Conservation (phyloP, 1,140 invertebrate species). For the Maconellicoccus hirsutus region DNA sequence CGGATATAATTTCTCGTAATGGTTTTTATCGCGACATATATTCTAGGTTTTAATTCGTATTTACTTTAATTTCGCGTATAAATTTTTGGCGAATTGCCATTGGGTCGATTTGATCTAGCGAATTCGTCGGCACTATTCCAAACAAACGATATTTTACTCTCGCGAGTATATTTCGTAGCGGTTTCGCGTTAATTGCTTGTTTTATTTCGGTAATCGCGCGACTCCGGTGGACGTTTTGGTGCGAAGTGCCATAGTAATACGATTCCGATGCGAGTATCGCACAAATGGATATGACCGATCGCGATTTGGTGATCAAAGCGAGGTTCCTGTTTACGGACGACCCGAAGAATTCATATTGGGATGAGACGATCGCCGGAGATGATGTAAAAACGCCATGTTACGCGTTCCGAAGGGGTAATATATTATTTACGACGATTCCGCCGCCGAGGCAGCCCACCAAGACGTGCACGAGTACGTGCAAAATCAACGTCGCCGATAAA, state of each 20-base stretch:
- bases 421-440: slow-evolving; percentile 40
- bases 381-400: slow-evolving; percentile 28
- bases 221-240: neutral
- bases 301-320: neutral
- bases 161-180: neutral
- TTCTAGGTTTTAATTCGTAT: neutral
- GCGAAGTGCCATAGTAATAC: neutral
- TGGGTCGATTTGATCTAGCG: neutral
- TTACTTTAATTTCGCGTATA: neutral
- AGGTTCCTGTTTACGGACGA: neutral
- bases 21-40: neutral
- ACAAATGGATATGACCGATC: neutral
- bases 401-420: slow-evolving; percentile 42
- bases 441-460: neutral
- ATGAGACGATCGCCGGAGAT: neutral
- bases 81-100: neutral
- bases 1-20: too few relatives aligned
- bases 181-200: slow-evolving; percentile 15
- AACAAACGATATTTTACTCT: slow-evolving; percentile 18
- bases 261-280: neutral
- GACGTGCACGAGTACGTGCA: slow-evolving; percentile 52
- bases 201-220: slow-evolving; percentile 11
- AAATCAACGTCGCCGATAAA: slow-evolving; percentile 41
- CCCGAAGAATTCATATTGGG: neutral
- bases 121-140: slow-evolving; percentile 8